Percentiles rank a stretch among this genome's conserved stretches.
phyloP scores from a whole-genome alignment of 2,113 vertebrate genomes.

The Sander lucioperca region DNA sequence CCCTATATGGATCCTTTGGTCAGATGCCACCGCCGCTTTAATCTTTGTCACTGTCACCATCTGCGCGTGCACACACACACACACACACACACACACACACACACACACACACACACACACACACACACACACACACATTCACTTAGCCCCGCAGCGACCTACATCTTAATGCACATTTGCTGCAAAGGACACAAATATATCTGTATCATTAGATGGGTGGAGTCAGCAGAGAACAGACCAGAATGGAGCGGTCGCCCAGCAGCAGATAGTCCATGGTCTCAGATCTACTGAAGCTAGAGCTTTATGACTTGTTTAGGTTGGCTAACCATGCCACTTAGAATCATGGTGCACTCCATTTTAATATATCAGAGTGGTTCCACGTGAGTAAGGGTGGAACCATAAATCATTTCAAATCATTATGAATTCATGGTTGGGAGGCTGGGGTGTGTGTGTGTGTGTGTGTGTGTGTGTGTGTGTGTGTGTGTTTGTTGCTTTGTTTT shows the following conservation, averaged over 20 bases:
- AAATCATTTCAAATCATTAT: slow-evolving; percentile 80
- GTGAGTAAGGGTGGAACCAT: slow-evolving; percentile 55
- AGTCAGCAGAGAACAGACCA: slow-evolving; percentile 43
- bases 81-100: slow-evolving; percentile 35
- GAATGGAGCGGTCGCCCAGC: slow-evolving; percentile 27
- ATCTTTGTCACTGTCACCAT: slow-evolving; percentile 76
- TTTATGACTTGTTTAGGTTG: slow-evolving; percentile 59
- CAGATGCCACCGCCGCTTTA: slow-evolving; percentile 73
- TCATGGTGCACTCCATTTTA: slow-evolving; percentile 65
- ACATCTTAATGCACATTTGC: slow-evolving; percentile 78
- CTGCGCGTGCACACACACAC: slow-evolving; percentile 34
- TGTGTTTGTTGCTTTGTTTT: slow-evolving; percentile 36
- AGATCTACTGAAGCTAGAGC: slow-evolving; percentile 31
- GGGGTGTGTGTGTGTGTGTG: slow-evolving; percentile 16
- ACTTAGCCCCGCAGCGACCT: slow-evolving; percentile 78
- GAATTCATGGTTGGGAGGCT: slow-evolving; percentile 62
- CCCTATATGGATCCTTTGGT: slow-evolving; percentile 79
- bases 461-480: slow-evolving; percentile 12
- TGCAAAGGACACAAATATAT: slow-evolving; percentile 76
- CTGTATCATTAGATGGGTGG: slow-evolving; percentile 64
- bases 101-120: slow-evolving; percentile 48
- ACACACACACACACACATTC: slow-evolving; percentile 56
- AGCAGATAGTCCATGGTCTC: slow-evolving; percentile 16
- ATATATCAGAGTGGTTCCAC: slow-evolving; percentile 81
- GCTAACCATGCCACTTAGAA: slow-evolving; percentile 36